Base-by-base conservation (phyloP, 2,113 vertebrate species). In the Dipodomys merriami region DNA sequence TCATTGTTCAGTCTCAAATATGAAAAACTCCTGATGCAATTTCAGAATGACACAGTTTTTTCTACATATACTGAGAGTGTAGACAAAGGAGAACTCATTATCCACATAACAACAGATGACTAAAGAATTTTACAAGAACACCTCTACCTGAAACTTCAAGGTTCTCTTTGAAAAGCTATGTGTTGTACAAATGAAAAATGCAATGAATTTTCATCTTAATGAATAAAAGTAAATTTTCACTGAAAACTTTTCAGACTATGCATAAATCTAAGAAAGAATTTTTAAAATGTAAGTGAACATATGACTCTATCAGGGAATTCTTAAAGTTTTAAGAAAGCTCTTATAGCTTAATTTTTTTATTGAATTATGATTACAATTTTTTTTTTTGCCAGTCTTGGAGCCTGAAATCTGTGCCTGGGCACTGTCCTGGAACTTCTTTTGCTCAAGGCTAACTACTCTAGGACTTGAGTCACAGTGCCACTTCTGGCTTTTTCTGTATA, bases 31-130 rank as follows among this genome's bases (percentile, higher is more conserved):
- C 25, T 35, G 69, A 89, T 87, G 72, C 46, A 81, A 79, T 83
- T 92, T 95, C 60, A 93, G 73, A 93, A 79, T 86, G 80, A 85
- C 33, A 84, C 68, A 73, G 39, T 30, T 80, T 25, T 96, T 86
- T 71, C 49, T 49, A 44, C 29, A 33, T 64, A 33, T 15, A 80
- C 62, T 22, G 19, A 83, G 29, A 46, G 12, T 22, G 6, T 11
- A 78, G 64, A 33, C 72, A 88, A 76, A 49, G 7, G 57, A 67
- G 86, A 29, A 62, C n/a, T 53, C 27, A 65, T 78, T 86, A 78
- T 30, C 33, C 64, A 86, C 19, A n/a, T 82, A 89, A 86, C 60
- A 93, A 71, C 72, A 29, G 87, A 76, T 44, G 76, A 27, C n/a
- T 67, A 3, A 73, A 79, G 67, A 65, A 57, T 49, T 80, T 71